Evolutionary conservation across 2,113 vertebrate genomes (phyloP), one percentile per base, ranked within the genome.

Genomic region (Phoenicopterus ruber): DNA sequence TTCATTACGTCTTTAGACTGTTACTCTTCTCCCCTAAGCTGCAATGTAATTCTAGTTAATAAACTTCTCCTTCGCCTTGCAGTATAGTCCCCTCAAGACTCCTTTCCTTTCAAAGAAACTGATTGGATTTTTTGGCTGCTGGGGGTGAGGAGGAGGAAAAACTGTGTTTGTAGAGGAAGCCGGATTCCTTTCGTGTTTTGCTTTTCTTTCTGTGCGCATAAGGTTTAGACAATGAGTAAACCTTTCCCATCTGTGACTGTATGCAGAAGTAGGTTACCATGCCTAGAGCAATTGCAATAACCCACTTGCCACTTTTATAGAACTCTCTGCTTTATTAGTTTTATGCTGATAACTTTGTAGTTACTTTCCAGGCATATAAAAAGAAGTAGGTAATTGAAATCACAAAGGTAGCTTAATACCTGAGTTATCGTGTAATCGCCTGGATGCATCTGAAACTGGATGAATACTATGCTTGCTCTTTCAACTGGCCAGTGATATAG

Each of bases 221-320:
- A 84, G 85, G 74, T 86, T 84, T 24, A 87, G 80, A 71, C 82
- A 79, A 82, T 2, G 16, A 93, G 38, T 38, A 92, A 96, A 86
- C 59, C 29, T 70, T 65, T 40, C 55, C 59, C 84, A 69, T 47
- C 61, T 85, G 74, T 57, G 85, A 67, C 38, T 80, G 72, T 52
- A 31, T 78, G 94, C 91, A 93, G 57, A 97, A 96, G 90, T 70
- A 93, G 88, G 84, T 94, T 96, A 86, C 59, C n/a, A 31, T 89
- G 67, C 82, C 74, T 62, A 25, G 66, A 81, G 69, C 91, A 87
- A 36, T 20, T 58, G 79, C 88, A 94, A 17, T 87, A 94, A 94
- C 18, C 72, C 63, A 72, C 38, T 58, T 91, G 59, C 29, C 71
- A 40, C 49, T 66, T 93, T 19, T 34, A 36, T 17, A 66, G 65